Conservation (phyloP, 2,888 invertebrate species). For the Masnerella sp. region DNA sequence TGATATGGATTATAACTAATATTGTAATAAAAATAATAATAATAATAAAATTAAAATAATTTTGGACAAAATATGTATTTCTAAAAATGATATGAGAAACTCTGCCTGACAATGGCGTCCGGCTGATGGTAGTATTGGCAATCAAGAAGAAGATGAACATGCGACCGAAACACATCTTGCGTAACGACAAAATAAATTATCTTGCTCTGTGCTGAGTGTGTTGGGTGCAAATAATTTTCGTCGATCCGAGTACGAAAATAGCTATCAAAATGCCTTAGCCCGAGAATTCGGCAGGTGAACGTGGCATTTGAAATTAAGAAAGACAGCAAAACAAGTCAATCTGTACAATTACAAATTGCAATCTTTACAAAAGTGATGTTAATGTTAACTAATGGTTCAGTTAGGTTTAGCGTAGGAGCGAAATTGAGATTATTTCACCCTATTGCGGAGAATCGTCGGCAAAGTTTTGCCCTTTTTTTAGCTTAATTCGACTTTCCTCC, state of each 20-base stretch:
- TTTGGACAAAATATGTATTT: too few relatives aligned
- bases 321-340: constrained; percentile 19
- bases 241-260: constrained; percentile 9
- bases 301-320: constrained; percentile 18
- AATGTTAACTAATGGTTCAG: constrained; percentile 30
- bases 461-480: constrained; percentile 49
- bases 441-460: constrained; percentile 32
- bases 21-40: too few relatives aligned
- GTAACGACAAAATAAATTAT: constrained; percentile 71
- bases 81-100: too few relatives aligned
- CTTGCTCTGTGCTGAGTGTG: constrained; percentile 60
- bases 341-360: constrained; percentile 19
- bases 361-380: constrained; percentile 25
- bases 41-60: too few relatives aligned
- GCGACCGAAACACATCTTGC: constrained; percentile 59
- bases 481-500: constrained; percentile 27
- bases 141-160: constrained; percentile 65
- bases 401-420: constrained; percentile 3
- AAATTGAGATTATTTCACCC: constrained; percentile 44
- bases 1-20: too few relatives aligned
- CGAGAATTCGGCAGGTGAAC: constrained; percentile 15
- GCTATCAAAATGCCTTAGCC: neutral
- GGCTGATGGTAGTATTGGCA: constrained; percentile 66
- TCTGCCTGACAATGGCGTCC: constrained; percentile 54
- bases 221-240: constrained; percentile 66